A percentile compares a stretch with the other conserved stretches of the same genome.
phyloP scores from a whole-genome alignment of 2,113 vertebrate species.

The Erythrolamprus reginae region DNA sequence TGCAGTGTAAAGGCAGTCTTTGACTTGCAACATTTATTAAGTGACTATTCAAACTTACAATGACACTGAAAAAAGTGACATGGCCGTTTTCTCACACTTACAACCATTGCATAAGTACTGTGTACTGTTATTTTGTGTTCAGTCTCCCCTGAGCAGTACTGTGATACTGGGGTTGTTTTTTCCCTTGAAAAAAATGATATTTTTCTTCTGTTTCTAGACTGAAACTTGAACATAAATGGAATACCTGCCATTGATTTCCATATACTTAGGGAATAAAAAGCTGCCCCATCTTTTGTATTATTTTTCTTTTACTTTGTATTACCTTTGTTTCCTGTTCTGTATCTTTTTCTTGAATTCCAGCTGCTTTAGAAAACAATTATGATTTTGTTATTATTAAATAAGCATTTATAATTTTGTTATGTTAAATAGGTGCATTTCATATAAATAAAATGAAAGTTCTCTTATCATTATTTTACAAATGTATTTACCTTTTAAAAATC shows the following conservation, averaged over 20 bases:
- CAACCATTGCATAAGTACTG: not conserved
- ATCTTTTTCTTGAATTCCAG: not conserved
- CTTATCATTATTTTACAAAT: no score
- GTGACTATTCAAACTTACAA: not conserved
- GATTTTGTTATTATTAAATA: no score
- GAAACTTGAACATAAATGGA: not conserved
- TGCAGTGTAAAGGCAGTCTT: not conserved
- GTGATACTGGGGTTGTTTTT: not conserved
- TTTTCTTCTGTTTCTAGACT: not conserved
- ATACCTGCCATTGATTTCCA: not conserved
- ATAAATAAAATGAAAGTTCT: no score
- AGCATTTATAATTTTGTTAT: no score
- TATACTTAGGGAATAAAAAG: not conserved
- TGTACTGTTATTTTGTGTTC: not conserved
- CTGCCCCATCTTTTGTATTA: not conserved
- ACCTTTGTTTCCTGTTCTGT: not conserved
- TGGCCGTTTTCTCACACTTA: not conserved
- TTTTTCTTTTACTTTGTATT: fast-evolving
- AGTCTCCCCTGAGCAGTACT: no score
- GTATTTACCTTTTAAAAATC: no score
- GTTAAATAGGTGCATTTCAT: no score
- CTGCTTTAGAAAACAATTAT: no score
- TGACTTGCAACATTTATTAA: not conserved
- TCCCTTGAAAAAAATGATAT: not conserved
- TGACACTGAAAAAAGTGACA: not conserved